A percentile compares a stretch with the other conserved stretches of the same genome.
These are phyloP conservation scores for Pachypeltis micranthus DNA, from an alignment of 1,140 invertebrate genomes.

Conservation along the genomic window DNA sequence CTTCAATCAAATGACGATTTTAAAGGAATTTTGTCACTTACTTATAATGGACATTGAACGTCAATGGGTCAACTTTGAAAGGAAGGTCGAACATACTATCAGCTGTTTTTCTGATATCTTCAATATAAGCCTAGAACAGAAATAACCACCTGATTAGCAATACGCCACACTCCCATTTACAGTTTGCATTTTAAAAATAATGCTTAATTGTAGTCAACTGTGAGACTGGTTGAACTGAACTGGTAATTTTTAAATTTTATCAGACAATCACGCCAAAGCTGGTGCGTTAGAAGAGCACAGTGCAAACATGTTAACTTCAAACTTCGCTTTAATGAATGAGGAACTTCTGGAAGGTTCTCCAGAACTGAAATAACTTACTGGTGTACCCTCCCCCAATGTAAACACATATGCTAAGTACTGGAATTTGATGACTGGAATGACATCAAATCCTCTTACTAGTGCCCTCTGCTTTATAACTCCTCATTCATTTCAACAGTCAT, in stretches of 20 bases:
- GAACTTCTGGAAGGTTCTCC: too few relatives aligned
- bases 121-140: constrained; percentile 44
- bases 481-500: background rate
- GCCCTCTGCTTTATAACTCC: background rate
- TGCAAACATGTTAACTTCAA: too few relatives aligned
- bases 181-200: background rate
- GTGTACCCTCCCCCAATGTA: background rate
- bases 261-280: too few relatives aligned
- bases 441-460: background rate
- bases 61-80: constrained; percentile 55
- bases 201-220: background rate
- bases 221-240: background rate
- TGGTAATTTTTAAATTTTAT: too few relatives aligned
- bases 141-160: background rate
- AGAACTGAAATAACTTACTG: too few relatives aligned
- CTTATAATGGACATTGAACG: constrained; percentile 69
- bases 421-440: background rate
- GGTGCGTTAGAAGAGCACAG: too few relatives aligned
- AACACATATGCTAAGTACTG: background rate
- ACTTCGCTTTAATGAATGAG: too few relatives aligned
- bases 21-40: constrained; percentile 33
- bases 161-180: background rate
- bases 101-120: constrained; percentile 55
- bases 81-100: constrained; percentile 56
- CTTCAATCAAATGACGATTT: too few relatives aligned